phyloP scores from a whole-genome alignment of 2,797 vertebrate genomes.

The Lepilemur ruficaudatus region DNA sequence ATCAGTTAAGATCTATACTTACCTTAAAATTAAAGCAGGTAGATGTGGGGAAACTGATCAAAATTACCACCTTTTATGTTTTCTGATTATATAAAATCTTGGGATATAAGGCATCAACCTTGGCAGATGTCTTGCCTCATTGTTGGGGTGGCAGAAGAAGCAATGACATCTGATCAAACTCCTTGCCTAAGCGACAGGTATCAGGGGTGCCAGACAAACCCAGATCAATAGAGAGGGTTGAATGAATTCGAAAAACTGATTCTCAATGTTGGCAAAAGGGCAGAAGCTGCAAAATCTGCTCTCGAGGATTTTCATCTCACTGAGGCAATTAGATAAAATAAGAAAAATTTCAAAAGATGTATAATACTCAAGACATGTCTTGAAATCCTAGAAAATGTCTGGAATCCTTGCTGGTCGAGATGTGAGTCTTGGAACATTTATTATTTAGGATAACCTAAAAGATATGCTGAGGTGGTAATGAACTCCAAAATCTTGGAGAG shows the following conservation, averaged over 20 bases:
- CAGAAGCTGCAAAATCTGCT: neutral
- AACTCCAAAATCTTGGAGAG: neutral
- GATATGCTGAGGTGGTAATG: neutral
- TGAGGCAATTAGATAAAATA: neutral
- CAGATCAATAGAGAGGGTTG: neutral
- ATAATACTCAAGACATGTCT: neutral
- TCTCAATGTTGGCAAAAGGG: neutral
- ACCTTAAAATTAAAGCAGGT: neutral
- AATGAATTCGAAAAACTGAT: neutral
- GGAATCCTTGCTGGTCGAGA: neutral
- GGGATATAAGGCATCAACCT: neutral
- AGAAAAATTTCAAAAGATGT: neutral
- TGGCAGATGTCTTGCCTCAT: neutral
- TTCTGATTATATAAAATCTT: neutral
- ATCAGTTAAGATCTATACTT: neutral
- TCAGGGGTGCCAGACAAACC: neutral
- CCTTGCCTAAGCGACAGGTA: neutral
- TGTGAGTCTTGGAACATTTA: neutral
- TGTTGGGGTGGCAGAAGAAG: neutral
- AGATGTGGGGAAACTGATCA: neutral
- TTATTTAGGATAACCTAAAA: neutral
- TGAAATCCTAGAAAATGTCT: neutral
- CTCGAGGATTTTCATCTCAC: neutral
- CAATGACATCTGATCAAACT: neutral
- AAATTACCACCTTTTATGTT: neutral